Evolutionary conservation across 2,797 vertebrate genomes (phyloP).

Genomic region (Macrochelys suwanniensis): DNA sequence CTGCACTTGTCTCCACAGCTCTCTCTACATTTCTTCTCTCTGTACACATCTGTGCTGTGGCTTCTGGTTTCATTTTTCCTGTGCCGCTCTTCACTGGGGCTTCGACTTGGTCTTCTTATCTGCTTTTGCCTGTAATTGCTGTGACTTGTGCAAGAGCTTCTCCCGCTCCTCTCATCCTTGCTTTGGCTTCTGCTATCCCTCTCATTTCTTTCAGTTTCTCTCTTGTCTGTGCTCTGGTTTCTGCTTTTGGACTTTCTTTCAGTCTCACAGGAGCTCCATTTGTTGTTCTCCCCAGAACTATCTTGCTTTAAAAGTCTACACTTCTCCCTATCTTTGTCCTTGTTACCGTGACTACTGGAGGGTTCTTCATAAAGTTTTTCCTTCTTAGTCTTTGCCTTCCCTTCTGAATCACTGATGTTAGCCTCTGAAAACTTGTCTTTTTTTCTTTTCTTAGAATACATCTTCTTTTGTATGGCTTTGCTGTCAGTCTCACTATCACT

Average conservation of each 20-base stretch:
- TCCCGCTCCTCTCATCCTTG: conserved; percentile 73
- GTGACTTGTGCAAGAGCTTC: conserved; percentile 76
- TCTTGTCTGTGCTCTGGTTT: conserved; percentile 67
- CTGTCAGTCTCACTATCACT: conserved; percentile 80
- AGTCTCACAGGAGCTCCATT: conserved; percentile 74
- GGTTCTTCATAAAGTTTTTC: conserved; percentile 81
- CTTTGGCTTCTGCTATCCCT: conserved; percentile 68
- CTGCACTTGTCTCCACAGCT: conserved; percentile 41
- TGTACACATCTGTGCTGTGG: conserved; percentile 37
- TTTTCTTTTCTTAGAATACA: conserved; percentile 86
- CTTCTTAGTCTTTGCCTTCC: conserved; percentile 79
- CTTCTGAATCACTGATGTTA: conserved; percentile 83
- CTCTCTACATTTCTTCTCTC: conserved; percentile 45
- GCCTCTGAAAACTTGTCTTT: conserved; percentile 81
- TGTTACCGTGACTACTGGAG: conserved; percentile 78
- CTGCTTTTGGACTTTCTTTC: conserved; percentile 71
- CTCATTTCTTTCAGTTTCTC: conserved; percentile 68
- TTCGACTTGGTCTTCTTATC: conserved; percentile 58
- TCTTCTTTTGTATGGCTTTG: conserved; percentile 85
- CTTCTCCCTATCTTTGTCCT: conserved; percentile 75
- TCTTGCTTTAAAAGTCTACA: conserved; percentile 70
- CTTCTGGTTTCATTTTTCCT: conserved; percentile 59
- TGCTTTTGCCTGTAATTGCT: conserved; percentile 64
- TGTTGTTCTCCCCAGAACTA: conserved; percentile 81
- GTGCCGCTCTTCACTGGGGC: conserved; percentile 45